phyloP scores from a whole-genome alignment of 2,797 vertebrate genomes.

The Danio jaintianensis region DNA sequence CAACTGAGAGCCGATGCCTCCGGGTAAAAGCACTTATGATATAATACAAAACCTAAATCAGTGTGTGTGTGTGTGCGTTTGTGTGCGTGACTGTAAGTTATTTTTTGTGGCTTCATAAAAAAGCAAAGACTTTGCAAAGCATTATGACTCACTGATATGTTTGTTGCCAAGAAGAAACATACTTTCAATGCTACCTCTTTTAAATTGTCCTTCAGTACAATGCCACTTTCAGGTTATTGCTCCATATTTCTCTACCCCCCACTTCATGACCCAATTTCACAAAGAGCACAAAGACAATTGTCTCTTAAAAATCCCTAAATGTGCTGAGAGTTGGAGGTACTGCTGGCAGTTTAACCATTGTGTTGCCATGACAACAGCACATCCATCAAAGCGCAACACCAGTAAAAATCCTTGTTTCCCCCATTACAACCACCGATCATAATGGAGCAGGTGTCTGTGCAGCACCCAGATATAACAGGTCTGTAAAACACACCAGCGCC shows the following conservation, averaged over 20 bases:
- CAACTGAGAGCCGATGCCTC: constrained; percentile 38
- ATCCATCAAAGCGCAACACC: constrained; percentile 62
- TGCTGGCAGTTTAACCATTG: constrained; percentile 57
- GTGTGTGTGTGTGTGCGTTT: neutral
- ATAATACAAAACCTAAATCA: constrained; percentile 29
- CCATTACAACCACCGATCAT: constrained; percentile 48
- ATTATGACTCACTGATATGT: constrained; percentile 17
- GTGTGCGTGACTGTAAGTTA: no score
- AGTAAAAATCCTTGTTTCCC: constrained; percentile 49
- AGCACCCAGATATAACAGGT: constrained; percentile 45
- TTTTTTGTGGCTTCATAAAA: neutral
- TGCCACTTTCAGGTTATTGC: constrained; percentile 19
- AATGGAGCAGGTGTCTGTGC: constrained; percentile 41
- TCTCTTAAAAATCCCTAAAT: constrained; percentile 58
- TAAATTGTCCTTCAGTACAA: constrained; percentile 10
- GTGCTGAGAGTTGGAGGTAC: constrained; percentile 53
- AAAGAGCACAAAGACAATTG: constrained; percentile 54
- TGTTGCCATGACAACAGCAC: constrained; percentile 75
- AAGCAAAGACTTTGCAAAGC: constrained; percentile 4
- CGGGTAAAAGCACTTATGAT: constrained; percentile 41
- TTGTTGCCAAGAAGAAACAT: constrained; percentile 36
- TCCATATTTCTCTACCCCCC: neutral
- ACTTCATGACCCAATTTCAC: constrained; percentile 32
- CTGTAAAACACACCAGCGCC: constrained; percentile 50
- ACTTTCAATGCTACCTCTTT: constrained; percentile 24